Base-by-base conservation (phyloP, 2,797 vertebrate species). In the Clarias fuscus region DNA sequence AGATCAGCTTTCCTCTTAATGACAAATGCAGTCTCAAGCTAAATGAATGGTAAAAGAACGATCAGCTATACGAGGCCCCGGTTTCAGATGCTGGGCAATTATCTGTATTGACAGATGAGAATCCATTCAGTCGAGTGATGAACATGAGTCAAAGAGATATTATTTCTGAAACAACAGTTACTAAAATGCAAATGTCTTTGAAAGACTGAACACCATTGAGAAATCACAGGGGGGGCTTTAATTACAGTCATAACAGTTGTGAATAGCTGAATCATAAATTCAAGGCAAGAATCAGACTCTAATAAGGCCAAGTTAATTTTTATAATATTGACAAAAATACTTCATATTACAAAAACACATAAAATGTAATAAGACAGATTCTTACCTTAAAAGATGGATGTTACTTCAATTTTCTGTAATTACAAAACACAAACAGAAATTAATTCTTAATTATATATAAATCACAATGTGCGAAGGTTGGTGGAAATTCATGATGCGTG, bases 351-450 rank as follows among this genome's bases (percentile, higher is more conserved):
- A 18, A 67, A 71, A 30, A 89, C 79, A 83, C 64, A 33, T 59
- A 18, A 27, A 37, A 59, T 33, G 14, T 8, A 70, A 82, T 40
- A 33, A 59, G 27, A 83, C 18, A 70, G 40, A 82, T 75, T 89
- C 95, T 93, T 95, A 96, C 95, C 95, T 94, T 93, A 81, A 89
- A 89, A 56, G 84, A 90, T 93, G 91, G 87, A 89, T n/a, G 40
- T 91, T 88, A 59, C 86, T 92, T 89, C 90, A 90, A 90, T 89
- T 86, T 91, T 96, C 94, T 90, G 89, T 82, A 43, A 43, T 10
- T 82, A 84, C 86, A 90, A 83, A 70, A 56, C 27, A 75, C 5
- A 84, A 76, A 65, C 5, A 82, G 2, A 30, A 67, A 77, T 30
- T 17, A 20, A 82, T 53, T 48, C 8, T 27, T 82, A 18, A 65